Conservation (phyloP, 1,140 invertebrate species). For the Drepana arcuata region DNA sequence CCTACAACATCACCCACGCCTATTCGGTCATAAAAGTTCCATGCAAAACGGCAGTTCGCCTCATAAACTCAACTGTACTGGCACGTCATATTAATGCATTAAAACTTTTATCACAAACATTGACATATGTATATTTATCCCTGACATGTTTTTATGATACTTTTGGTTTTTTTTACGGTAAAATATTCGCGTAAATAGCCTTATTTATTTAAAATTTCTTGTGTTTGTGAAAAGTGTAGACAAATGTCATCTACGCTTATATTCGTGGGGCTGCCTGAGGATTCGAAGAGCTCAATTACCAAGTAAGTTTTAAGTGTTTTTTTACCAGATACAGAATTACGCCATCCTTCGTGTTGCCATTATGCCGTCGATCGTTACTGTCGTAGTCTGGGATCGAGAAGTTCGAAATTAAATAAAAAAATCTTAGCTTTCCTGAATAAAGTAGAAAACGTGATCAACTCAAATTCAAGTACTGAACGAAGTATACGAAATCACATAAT, state of each 20-base stretch:
- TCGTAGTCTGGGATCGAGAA: too few relatives aligned
- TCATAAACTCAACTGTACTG: slow-evolving; percentile 32
- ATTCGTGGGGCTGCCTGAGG: slow-evolving; percentile 51
- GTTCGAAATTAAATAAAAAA: too few relatives aligned
- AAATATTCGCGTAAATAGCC: slow-evolving; percentile 22
- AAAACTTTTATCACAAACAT: too few relatives aligned
- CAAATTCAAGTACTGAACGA: too few relatives aligned
- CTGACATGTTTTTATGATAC: slow-evolving; percentile 7
- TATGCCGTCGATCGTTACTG: too few relatives aligned
- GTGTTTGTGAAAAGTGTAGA: slow-evolving; percentile 19
- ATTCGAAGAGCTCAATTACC: slow-evolving; percentile 54
- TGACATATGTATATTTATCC: too few relatives aligned
- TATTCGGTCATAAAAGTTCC: slow-evolving; percentile 41
- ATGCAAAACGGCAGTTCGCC: slow-evolving; percentile 32
- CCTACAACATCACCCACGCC: slow-evolving; percentile 51
- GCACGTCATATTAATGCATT: slow-evolving; percentile 21
- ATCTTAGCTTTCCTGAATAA: too few relatives aligned
- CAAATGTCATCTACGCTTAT: slow-evolving; percentile 56
- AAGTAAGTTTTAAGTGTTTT: too few relatives aligned
- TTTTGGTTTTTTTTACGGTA: slow-evolving; percentile 14
- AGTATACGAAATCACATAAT: too few relatives aligned
- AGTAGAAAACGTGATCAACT: too few relatives aligned
- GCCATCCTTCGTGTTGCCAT: too few relatives aligned
- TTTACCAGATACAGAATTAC: too few relatives aligned
- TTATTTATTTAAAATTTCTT: slow-evolving; percentile 4